These are phyloP conservation scores for Istiophorus platypterus DNA, from an alignment of 2,113 vertebrate genomes.

Conservation along the genomic window DNA sequence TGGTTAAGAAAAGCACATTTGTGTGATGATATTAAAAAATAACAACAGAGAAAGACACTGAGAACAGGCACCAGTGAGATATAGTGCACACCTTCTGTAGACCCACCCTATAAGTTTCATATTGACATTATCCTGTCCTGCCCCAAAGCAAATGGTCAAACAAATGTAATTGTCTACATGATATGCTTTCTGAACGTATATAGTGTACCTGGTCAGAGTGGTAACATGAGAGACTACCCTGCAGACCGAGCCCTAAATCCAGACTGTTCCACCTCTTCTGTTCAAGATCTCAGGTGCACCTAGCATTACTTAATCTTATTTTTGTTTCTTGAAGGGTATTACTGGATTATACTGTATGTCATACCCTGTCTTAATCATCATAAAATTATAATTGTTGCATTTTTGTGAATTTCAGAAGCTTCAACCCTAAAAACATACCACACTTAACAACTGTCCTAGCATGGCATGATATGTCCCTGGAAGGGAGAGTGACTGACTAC, in stretches of 20 bases:
- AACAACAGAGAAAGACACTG: neutral
- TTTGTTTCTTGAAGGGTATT: neutral
- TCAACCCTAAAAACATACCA: slow-evolving; percentile 1
- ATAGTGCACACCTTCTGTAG: neutral
- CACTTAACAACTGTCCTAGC: neutral
- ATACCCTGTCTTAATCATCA: neutral
- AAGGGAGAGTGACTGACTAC: neutral
- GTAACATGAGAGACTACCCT: slow-evolving; percentile 11
- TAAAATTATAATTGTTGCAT: neutral
- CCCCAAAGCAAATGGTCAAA: neutral
- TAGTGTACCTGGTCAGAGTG: slow-evolving; percentile 39
- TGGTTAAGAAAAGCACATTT: neutral
- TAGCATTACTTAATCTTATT: neutral
- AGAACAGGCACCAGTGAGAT: neutral
- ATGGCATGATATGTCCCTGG: neutral
- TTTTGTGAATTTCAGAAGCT: slow-evolving; percentile 46
- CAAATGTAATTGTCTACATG: neutral
- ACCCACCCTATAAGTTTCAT: neutral
- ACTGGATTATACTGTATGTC: neutral
- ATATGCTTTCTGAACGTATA: neutral
- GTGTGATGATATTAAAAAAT: neutral
- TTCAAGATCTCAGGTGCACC: slow-evolving; percentile 59
- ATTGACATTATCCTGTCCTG: neutral
- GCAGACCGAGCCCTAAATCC: neutral
- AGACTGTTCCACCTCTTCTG: slow-evolving; percentile 2